phyloP scores from a whole-genome alignment of 2,113 vertebrate species.

The Willisornis vidua region DNA sequence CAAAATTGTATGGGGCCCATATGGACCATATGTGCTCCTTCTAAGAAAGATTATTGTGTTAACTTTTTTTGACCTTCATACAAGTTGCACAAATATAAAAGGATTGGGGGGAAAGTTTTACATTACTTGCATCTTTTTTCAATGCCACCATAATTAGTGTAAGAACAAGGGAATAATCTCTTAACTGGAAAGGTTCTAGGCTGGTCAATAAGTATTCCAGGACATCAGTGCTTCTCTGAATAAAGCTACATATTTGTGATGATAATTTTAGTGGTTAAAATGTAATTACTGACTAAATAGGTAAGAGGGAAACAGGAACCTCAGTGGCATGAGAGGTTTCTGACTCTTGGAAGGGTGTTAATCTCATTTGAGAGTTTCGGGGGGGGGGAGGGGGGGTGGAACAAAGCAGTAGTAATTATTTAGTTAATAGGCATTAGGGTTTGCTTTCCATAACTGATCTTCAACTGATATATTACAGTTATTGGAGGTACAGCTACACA shows the following conservation, averaged over 20 bases:
- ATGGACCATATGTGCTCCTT: background rate
- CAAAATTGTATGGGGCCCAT: background rate
- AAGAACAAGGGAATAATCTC: background rate
- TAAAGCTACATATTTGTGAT: background rate
- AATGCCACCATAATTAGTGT: rapidly evolving
- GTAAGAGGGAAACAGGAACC: background rate
- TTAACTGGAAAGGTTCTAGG: background rate
- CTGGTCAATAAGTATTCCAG: background rate
- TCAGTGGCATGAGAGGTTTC: background rate
- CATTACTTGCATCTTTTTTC: background rate
- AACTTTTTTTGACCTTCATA: background rate
- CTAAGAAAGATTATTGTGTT: background rate
- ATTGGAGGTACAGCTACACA: background rate
- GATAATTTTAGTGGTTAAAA: slow-evolving; percentile 18
- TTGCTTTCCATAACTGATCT: background rate
- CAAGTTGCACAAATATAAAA: background rate
- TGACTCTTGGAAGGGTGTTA: background rate
- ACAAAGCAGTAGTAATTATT: background rate
- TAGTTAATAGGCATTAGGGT: slow-evolving; percentile 3
- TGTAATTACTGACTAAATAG: slow-evolving; percentile 9
- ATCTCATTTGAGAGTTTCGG: background rate
- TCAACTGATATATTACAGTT: background rate
- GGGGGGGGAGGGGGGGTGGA: rapidly evolving
- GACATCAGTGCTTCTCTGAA: background rate
- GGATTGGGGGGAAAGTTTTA: background rate